These are phyloP conservation scores for Strigamia maritima DNA, from an alignment of 2,888 invertebrate species.

Conservation along the genomic window DNA sequence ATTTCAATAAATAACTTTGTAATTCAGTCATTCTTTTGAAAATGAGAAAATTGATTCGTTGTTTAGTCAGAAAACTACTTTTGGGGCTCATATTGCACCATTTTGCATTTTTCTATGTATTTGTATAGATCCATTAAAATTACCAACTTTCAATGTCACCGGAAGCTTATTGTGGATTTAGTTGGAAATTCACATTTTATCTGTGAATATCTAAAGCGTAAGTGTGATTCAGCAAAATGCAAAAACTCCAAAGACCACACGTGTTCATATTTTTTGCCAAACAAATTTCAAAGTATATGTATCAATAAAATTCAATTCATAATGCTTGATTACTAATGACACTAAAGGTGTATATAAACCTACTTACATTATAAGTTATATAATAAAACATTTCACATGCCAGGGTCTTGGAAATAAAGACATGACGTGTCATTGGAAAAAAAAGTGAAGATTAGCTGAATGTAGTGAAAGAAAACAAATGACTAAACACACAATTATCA, in stretches of 20 bases:
- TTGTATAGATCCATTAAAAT: background rate
- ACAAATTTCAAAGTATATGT: no score
- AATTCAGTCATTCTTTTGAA: no score
- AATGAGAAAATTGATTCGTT: no score
- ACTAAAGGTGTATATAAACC: background rate
- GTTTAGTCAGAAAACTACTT: no score
- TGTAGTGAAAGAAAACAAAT: no score
- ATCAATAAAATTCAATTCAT: background rate
- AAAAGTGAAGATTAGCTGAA: no score
- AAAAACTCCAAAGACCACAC: no score
- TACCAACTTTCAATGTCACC: constrained; percentile 1
- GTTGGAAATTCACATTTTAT: background rate
- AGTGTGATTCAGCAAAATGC: background rate
- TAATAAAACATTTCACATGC: background rate
- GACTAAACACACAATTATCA: no score
- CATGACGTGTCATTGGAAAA: background rate
- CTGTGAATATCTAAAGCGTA: background rate
- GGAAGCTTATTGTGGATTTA: background rate
- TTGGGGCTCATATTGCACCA: background rate
- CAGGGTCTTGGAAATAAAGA: background rate
- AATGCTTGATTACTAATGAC: background rate
- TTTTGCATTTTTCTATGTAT: no score
- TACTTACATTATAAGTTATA: background rate
- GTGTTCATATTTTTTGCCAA: no score
- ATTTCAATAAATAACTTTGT: no score